Evolutionary conservation across 1,140 invertebrate species (phyloP), one percentile per base, ranked within the genome.

Genomic region (Bombus polaris): DNA sequence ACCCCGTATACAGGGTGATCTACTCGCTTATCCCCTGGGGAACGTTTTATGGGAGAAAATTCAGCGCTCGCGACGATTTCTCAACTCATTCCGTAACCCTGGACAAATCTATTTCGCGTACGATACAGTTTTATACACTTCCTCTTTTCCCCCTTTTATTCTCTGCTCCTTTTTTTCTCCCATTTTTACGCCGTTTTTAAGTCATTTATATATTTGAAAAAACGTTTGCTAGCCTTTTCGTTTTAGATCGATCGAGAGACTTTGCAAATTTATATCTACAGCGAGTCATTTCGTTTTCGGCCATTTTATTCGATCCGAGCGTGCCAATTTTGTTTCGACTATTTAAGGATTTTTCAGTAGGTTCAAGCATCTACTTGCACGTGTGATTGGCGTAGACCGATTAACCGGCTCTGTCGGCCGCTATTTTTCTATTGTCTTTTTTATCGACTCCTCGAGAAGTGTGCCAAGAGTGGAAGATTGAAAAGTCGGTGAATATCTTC

Each of bases 51-150:
- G 87, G 80, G 47, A 88, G 81, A 87, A 91, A 91, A 91, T 91
- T 91, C 87, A 91, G 72, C 39, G 39, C 82, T 81, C 75, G 68
- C 71, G 77, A 88, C 90, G 88, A 91, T 91, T 91, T 89, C 85
- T 91, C 85, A 86, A 87, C 84, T 91, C 87, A 82, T 91, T 91
- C 76, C 76, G 72, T 86, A 87, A 91, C 85, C 90, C 28, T 68
- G 87, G 87, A 90, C 89, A 91, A 91, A 91, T 91, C 85, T 91
- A 89, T 91, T 80, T 87, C 87, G 80, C 82, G 62, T 89, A 81
- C 86, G 88, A 82, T 84, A 72, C 88, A 71, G 85, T 84, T 80
- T 89, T 83, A 86, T 81, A 77, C 70, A 10, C 85, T 72, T 74
- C 59, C 68, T 28, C 39, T 15, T 42, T 57, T 66, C 5, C 39